These are phyloP conservation scores for Aethes cnicana DNA, from an alignment of 2,888 invertebrate genomes.

Conservation along the genomic window DNA sequence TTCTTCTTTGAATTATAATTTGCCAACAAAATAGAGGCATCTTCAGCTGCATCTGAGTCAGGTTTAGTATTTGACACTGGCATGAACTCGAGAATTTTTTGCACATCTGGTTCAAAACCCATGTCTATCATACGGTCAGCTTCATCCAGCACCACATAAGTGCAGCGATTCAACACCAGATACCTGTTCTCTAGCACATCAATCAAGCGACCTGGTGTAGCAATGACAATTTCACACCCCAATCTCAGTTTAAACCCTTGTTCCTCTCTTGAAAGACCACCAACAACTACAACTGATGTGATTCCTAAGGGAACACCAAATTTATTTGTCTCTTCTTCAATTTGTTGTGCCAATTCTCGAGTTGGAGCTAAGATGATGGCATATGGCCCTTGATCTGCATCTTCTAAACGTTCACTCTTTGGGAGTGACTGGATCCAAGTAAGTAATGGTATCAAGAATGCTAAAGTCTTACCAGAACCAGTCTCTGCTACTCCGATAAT, in stretches of 20 bases:
- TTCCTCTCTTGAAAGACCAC: conserved; percentile 97
- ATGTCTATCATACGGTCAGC: conserved; percentile 99
- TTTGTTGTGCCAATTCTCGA: conserved; percentile 99
- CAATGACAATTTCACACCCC: conserved; percentile 99
- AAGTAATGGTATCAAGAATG: conserved; percentile 97
- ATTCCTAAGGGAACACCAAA: conserved; percentile 97
- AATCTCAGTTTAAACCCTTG: conserved; percentile 97
- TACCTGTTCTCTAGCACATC: conserved; percentile 99
- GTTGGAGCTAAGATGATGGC: conserved; percentile 99
- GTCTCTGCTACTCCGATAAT: conserved; percentile 99
- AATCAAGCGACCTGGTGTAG: conserved; percentile 99
- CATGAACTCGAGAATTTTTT: conserved; percentile 98
- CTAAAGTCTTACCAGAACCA: conserved; percentile 99
- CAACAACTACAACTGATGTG: conserved; percentile 98
- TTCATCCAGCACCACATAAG: conserved; percentile 97
- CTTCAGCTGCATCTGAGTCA: conserved; percentile 98
- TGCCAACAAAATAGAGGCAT: conserved; percentile 92
- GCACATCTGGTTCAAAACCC: conserved; percentile 99
- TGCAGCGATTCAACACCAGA: conserved; percentile 97
- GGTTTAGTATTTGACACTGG: conserved; percentile 99
- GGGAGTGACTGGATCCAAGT: conserved; percentile 99
- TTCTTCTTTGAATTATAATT: conserved; percentile 98
- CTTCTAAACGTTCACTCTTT: conserved; percentile 95
- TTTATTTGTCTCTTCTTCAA: conserved; percentile 99
- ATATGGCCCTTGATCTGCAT: conserved; percentile 97